Percentiles rank a stretch among this genome's conserved stretches.
phyloP scores from a whole-genome alignment of 2,797 vertebrate species.

The Sciurus carolinensis region DNA sequence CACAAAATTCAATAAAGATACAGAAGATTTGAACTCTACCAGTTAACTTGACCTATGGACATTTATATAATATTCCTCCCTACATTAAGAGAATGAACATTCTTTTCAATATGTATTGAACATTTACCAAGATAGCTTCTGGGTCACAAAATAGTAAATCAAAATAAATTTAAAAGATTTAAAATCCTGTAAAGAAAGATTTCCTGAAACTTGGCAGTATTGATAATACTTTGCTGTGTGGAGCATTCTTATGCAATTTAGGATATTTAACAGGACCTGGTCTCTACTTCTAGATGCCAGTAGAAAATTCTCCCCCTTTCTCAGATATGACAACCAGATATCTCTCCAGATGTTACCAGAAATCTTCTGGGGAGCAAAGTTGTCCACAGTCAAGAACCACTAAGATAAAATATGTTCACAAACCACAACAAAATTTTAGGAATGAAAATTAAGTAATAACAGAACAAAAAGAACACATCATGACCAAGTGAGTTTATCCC shows the following conservation, averaged over 20 bases:
- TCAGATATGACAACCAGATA: neutral
- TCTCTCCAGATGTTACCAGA: neutral
- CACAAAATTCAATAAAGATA: slow-evolving; percentile 18
- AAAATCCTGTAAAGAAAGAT: neutral
- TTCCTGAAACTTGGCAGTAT: neutral
- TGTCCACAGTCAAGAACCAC: neutral
- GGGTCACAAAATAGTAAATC: neutral
- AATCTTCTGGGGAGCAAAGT: neutral
- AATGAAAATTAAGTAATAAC: neutral
- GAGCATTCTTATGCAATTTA: neutral
- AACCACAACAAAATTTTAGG: neutral
- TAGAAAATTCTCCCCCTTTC: neutral
- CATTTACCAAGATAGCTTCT: neutral
- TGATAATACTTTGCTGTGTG: neutral
- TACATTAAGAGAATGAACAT: neutral
- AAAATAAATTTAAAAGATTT: slow-evolving; percentile 12
- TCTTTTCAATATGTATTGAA: neutral
- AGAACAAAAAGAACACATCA: neutral
- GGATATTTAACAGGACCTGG: neutral
- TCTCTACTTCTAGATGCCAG: neutral
- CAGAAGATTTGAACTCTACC: neutral
- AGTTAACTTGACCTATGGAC: neutral
- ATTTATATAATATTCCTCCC: neutral
- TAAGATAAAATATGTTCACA: neutral
- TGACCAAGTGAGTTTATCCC: neutral